Base-by-base conservation (phyloP, 1,140 invertebrate species). In the Macrobrachium nipponense region DNA sequence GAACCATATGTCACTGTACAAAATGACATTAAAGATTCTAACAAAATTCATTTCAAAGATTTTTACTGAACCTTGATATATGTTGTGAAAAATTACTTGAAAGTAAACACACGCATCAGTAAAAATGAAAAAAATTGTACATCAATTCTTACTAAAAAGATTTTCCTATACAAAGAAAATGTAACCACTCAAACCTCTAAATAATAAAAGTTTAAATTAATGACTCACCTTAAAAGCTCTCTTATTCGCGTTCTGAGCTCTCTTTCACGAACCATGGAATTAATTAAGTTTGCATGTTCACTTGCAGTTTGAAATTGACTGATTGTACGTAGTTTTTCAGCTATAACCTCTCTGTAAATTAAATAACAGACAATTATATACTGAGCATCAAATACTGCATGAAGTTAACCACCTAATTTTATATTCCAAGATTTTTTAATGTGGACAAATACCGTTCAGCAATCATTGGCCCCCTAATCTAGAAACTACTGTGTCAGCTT, bases 281-380 rank as follows among this genome's bases (percentile, higher is more conserved):
- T 93, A 64, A 96, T 92, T 76, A 97, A 94, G 84, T 95, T 94
- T 88, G 96, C 94, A 90, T 97, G 95, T 91, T 98, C 97, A 86
- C 94, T 93, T 58, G 95, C 93, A 0, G 96, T 95, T 90, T 96
- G 95, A 92, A 98, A 98, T 90, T 97, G 97, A 43, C 96, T 95
- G 90, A 97, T 96, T 66, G 95, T 94, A 64, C 95, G 93, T 90
- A 98, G 94, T 75, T 95, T 94, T 87, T 98, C 96, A 77, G 91
- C 90, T 36, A 93, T 89, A 75, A 92, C 91, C 86, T 92, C 92
- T 87, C 43, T 90, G 89, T 89, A 79, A 87, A 87, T 72, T 58
- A 80, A 23, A 17, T 66, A 36, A 4, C 1, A 66, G 7, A 66
- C 64, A 66, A 66, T 66, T 43, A 23, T 8, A 66, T 27, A 20